phyloP scores from a whole-genome alignment of 2,888 invertebrate genomes.

The Cenopis cana region DNA sequence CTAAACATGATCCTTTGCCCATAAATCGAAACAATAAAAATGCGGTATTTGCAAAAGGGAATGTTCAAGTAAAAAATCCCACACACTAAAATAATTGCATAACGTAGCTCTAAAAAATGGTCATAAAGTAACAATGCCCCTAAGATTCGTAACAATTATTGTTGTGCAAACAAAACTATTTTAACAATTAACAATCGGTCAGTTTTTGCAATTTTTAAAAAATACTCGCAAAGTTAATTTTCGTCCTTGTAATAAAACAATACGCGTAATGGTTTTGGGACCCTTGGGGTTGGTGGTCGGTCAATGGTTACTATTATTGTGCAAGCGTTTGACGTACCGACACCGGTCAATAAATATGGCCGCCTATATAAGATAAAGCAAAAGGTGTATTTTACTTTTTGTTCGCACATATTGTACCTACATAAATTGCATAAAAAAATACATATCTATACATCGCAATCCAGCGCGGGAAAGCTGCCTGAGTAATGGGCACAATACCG shows the following conservation, averaged over 20 bases:
- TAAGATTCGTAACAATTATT: constrained; percentile 53
- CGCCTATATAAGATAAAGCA: neutral
- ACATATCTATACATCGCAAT: too few species aligned
- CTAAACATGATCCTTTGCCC: neutral
- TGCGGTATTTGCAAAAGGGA: constrained; percentile 18
- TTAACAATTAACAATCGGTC: constrained; percentile 56
- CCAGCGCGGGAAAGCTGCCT: too few species aligned
- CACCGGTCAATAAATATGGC: constrained; percentile 13
- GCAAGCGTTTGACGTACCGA: constrained; percentile 39
- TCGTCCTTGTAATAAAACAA: constrained; percentile 46
- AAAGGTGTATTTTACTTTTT: constrained; percentile 4
- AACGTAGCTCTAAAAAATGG: constrained; percentile 27
- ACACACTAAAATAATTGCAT: constrained; percentile 32
- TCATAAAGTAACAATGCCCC: constrained; percentile 25
- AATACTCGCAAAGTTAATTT: constrained; percentile 52
- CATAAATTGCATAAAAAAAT: neutral
- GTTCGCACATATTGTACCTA: neutral
- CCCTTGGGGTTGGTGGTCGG: constrained; percentile 44
- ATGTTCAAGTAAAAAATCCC: constrained; percentile 6
- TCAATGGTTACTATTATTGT: constrained; percentile 38
- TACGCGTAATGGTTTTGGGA: constrained; percentile 38
- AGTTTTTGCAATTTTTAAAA: constrained; percentile 76
- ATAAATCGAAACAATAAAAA: constrained; percentile 2
- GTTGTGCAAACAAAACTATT: constrained; percentile 62
- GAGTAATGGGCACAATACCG: too few species aligned